Conservation (phyloP, 2,797 vertebrate species). For the Gadopsis marmoratus region DNA sequence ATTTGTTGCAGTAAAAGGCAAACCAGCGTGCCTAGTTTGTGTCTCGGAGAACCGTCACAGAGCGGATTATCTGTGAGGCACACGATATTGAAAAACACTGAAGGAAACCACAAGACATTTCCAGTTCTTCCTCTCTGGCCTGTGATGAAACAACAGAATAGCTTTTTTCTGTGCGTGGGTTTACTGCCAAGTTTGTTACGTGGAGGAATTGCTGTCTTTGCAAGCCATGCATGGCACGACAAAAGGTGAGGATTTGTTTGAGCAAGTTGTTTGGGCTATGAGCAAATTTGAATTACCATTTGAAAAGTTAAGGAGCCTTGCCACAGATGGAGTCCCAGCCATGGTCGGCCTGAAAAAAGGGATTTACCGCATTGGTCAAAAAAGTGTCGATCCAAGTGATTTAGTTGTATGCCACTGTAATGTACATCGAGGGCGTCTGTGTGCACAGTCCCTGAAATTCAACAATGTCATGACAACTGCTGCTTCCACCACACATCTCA, state of each 20-base stretch:
- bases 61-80: conserved; percentile 58
- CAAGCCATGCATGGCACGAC: conserved; percentile 52
- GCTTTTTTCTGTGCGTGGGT: conserved; percentile 33
- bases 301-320: conserved; percentile 48
- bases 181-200: conserved; percentile 29
- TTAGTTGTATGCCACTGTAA: conserved; percentile 56
- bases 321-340: conserved; percentile 45
- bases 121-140: neutral
- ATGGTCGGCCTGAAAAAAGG: conserved; percentile 20
- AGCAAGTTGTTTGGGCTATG: neutral
- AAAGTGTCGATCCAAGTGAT: conserved; percentile 46
- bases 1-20: too few relatives aligned
- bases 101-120: neutral
- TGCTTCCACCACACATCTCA: conserved; percentile 14
- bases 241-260: conserved; percentile 50
- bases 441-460: conserved; percentile 38
- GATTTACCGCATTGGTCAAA: conserved; percentile 22
- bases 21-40: too few relatives aligned
- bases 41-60: conserved; percentile 30
- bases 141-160: conserved; percentile 21
- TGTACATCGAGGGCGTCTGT: conserved; percentile 53
- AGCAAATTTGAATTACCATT: conserved; percentile 35
- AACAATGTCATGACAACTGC: conserved; percentile 37
- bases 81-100: conserved; percentile 52
- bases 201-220: conserved; percentile 44